Evolutionary conservation across 2,113 vertebrate genomes (phyloP).

Genomic region (Tetraodon nigroviridis): DNA sequence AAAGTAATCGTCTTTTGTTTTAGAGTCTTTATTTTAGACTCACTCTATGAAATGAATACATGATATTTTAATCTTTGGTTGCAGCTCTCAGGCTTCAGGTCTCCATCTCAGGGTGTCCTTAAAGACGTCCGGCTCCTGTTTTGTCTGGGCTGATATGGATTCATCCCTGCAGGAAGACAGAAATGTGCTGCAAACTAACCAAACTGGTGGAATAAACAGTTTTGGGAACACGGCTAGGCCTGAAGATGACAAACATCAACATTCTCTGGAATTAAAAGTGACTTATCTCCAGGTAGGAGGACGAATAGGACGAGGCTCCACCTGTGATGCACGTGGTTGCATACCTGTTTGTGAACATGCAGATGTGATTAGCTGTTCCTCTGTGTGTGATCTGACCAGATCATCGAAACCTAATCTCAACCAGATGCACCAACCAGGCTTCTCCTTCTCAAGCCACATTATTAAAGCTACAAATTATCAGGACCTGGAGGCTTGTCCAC

Average conservation of each 20-base stretch:
- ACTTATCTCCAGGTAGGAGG: background rate
- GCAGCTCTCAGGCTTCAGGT: conserved; percentile 29
- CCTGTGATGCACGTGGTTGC: conserved; percentile 22
- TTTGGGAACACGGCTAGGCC: no score
- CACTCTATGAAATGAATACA: conserved; percentile 46
- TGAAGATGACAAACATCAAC: background rate
- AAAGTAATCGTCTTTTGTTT: no score
- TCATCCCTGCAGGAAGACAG: background rate
- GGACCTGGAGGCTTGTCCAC: conserved; percentile 71
- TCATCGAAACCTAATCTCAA: conserved; percentile 60
- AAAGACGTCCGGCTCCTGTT: background rate
- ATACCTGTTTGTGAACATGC: conserved; percentile 29
- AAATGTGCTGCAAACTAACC: background rate
- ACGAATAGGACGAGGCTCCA: background rate
- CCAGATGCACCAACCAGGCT: conserved; percentile 53
- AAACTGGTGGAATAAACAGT: no score
- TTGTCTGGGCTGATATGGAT: background rate
- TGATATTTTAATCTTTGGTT: conserved; percentile 48
- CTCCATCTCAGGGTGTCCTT: conserved; percentile 30
- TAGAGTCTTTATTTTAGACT: conserved; percentile 13
- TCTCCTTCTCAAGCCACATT: conserved; percentile 69
- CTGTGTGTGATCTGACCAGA: conserved; percentile 25
- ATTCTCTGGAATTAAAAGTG: conserved; percentile 47
- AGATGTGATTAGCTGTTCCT: conserved; percentile 3
- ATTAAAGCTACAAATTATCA: conserved; percentile 86